Percentiles rank a stretch among this genome's conserved stretches.
phyloP scores from a whole-genome alignment of 1,140 invertebrate species.

The Drosophila bocki region DNA sequence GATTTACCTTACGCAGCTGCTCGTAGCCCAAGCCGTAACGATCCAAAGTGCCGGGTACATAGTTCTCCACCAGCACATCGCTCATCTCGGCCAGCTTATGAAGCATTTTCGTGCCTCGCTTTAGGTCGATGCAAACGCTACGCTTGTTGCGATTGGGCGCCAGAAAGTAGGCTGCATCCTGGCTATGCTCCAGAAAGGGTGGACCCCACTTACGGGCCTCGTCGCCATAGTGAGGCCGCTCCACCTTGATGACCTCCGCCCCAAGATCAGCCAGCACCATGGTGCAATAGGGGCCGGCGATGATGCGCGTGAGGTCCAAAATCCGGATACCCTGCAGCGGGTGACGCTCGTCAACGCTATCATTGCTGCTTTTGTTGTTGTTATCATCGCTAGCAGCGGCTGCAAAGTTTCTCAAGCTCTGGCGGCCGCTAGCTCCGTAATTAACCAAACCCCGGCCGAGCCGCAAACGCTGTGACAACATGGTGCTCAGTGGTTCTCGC shows the following conservation, averaged over 20 bases:
- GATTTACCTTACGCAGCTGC: slow-evolving; percentile 89
- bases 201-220: slow-evolving; percentile 97
- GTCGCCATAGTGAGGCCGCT: slow-evolving; percentile 90
- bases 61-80: slow-evolving; percentile 98
- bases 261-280: slow-evolving; percentile 97
- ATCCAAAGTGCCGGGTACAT: slow-evolving; percentile 95
- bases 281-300: slow-evolving; percentile 94
- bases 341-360: slow-evolving; percentile 51
- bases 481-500: slow-evolving; percentile 2
- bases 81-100: slow-evolving; percentile 90
- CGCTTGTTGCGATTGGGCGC: slow-evolving; percentile 98
- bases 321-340: slow-evolving; percentile 88
- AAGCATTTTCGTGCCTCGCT: slow-evolving; percentile 91
- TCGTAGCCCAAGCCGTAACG: slow-evolving; percentile 93
- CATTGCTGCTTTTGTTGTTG: slow-evolving; percentile 8
- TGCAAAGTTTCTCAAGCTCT: slow-evolving; percentile 70
- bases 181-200: slow-evolving; percentile 91
- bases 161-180: slow-evolving; percentile 94
- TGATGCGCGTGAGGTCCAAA: slow-evolving; percentile 93
- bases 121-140: slow-evolving; percentile 95
- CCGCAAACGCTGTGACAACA: slow-evolving; percentile 30
- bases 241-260: slow-evolving; percentile 97
- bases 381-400: slow-evolving; percentile 26
- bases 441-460: slow-evolving; percentile 28
- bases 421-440: slow-evolving; percentile 46